These are phyloP conservation scores for Cecropterus lyciades DNA, from an alignment of 1,140 invertebrate species.

Conservation along the genomic window DNA sequence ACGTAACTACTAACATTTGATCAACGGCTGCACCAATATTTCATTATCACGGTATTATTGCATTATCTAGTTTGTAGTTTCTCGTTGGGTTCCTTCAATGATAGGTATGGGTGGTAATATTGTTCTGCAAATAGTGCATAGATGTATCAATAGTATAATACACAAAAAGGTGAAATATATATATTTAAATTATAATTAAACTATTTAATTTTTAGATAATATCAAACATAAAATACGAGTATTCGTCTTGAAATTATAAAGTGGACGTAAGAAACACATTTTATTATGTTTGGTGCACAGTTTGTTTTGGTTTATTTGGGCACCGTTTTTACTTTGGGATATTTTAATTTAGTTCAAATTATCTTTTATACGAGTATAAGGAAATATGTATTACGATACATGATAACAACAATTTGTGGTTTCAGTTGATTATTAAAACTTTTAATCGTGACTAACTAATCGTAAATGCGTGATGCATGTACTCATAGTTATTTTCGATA, in stretches of 20 bases:
- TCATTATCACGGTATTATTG: slow-evolving; percentile 5
- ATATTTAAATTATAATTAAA: too few relatives aligned
- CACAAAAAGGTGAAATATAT: too few relatives aligned
- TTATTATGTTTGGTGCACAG: neutral
- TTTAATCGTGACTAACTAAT: neutral
- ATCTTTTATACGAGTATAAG: too few relatives aligned
- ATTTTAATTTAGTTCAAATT: neutral
- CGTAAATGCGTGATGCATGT: neutral
- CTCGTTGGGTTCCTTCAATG: neutral
- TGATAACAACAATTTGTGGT: too few relatives aligned
- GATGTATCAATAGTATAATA: too few relatives aligned
- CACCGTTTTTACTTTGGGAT: neutral
- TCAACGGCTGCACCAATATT: neutral
- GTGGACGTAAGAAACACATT: slow-evolving; percentile 13
- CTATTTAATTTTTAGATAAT: slow-evolving; percentile 46
- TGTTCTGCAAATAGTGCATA: too few relatives aligned
- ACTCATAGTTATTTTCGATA: too few relatives aligned
- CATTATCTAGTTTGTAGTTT: neutral
- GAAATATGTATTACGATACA: too few relatives aligned
- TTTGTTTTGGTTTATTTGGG: slow-evolving; percentile 10
- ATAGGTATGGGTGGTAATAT: too few relatives aligned
- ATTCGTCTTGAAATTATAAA: slow-evolving; percentile 48
- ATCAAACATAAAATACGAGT: slow-evolving; percentile 51
- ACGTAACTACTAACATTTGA: neutral
- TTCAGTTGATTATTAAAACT: too few relatives aligned